These are phyloP conservation scores for Aleiodes alternator DNA, from an alignment of 2,888 invertebrate species.

Conservation along the genomic window DNA sequence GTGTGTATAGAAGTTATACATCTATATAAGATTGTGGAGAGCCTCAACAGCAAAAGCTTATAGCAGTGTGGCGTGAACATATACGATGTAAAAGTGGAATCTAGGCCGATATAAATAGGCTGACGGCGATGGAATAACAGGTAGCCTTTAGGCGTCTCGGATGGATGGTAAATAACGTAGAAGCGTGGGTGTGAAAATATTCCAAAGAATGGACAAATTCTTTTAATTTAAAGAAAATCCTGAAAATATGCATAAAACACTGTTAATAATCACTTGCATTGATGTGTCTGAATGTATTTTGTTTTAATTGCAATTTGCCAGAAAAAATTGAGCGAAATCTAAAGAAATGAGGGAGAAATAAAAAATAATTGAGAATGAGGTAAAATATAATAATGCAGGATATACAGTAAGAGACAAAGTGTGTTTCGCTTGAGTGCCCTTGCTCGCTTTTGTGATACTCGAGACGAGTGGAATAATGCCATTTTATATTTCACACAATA, in stretches of 20 bases:
- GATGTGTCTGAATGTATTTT: no score
- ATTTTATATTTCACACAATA: constrained; percentile 33
- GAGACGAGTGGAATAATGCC: constrained; percentile 20
- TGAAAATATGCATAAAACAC: neutral
- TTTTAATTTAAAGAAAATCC: neutral
- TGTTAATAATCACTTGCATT: no score
- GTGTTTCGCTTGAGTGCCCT: constrained; percentile 63
- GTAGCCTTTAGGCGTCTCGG: constrained; percentile 67
- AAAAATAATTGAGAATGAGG: constrained; percentile 39
- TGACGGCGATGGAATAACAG: constrained; percentile 73
- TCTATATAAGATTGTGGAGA: constrained; percentile 3
- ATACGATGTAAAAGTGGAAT: constrained; percentile 73
- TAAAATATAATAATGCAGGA: constrained; percentile 51
- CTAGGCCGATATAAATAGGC: constrained; percentile 75
- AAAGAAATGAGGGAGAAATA: constrained; percentile 38
- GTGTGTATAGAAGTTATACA: neutral
- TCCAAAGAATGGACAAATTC: neutral
- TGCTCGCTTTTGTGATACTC: constrained; percentile 62
- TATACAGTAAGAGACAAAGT: constrained; percentile 52
- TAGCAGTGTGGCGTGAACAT: constrained; percentile 48
- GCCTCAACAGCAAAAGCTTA: constrained; percentile 13
- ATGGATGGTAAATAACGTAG: constrained; percentile 53
- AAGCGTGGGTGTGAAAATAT: constrained; percentile 48
- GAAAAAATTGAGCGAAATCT: constrained; percentile 22
- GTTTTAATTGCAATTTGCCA: neutral